A percentile compares a stretch with the other conserved stretches of the same genome.
These are phyloP conservation scores for Glossosoma conforme DNA, from an alignment of 1,140 invertebrate genomes.

Conservation along the genomic window DNA sequence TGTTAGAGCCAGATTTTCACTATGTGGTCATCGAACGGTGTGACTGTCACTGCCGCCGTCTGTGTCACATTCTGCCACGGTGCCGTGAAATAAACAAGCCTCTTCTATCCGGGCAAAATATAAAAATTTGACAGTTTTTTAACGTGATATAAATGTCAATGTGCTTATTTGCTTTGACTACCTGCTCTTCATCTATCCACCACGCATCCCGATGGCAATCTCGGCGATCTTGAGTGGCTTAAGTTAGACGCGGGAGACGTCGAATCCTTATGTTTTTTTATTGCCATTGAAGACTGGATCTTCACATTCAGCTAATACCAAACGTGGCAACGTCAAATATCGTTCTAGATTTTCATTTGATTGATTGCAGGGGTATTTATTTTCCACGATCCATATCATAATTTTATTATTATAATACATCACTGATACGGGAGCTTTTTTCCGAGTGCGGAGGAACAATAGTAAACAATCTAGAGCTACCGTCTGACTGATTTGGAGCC, in stretches of 20 bases:
- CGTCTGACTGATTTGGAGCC: conserved; percentile 7
- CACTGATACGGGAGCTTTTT: conserved; percentile 1
- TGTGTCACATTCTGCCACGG: too few species aligned
- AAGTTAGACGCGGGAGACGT: background rate
- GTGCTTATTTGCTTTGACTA: too few species aligned
- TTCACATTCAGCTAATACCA: background rate
- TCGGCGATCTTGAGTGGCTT: background rate
- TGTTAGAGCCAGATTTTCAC: too few species aligned
- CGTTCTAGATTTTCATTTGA: background rate
- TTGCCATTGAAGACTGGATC: background rate
- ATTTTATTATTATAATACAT: conserved; percentile 3
- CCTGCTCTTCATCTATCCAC: too few species aligned
- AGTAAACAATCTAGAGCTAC: conserved; percentile 2
- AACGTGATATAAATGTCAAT: too few species aligned
- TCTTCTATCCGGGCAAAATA: too few species aligned
- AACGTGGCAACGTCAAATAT: too few species aligned
- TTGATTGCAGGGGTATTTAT: background rate
- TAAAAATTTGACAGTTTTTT: too few species aligned
- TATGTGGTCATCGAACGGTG: too few species aligned
- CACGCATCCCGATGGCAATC: too few species aligned
- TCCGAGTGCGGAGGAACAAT: background rate
- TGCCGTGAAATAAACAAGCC: too few species aligned
- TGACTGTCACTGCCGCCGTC: too few species aligned
- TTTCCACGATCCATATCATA: conserved; percentile 2
- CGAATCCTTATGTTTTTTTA: background rate